Evolutionary conservation across 2,888 invertebrate genomes (phyloP).

Genomic region (Copidosoma aretas): DNA sequence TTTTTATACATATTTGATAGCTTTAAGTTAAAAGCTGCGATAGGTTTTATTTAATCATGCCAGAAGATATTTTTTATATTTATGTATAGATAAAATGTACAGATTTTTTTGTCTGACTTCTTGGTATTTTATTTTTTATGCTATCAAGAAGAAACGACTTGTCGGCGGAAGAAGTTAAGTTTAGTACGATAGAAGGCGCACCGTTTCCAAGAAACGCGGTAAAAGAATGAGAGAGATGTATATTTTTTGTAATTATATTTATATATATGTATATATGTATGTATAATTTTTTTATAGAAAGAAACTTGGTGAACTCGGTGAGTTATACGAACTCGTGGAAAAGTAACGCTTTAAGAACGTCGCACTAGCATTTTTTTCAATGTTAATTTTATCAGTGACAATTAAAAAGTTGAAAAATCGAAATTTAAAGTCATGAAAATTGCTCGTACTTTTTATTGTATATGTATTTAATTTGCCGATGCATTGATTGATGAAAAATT

Average conservation of each 20-base stretch:
- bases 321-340: slow-evolving; percentile 11
- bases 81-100: slow-evolving; percentile 31
- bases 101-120: slow-evolving; percentile 16
- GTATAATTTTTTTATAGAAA: slow-evolving; percentile 6
- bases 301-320: neutral
- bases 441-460: slow-evolving; percentile 14
- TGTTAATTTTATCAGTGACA: neutral
- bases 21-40: too few relatives aligned
- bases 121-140: slow-evolving; percentile 1
- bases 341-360: neutral
- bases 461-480: slow-evolving; percentile 2
- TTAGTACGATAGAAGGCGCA: slow-evolving; percentile 28
- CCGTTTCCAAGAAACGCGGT: slow-evolving; percentile 16
- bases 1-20: slow-evolving; percentile 45
- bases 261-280: too few relatives aligned
- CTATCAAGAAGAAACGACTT: slow-evolving; percentile 28
- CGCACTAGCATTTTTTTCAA: neutral
- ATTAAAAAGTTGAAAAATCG: slow-evolving; percentile 29
- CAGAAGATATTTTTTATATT: neutral
- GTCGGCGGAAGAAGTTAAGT: slow-evolving; percentile 30
- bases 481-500: too few relatives aligned
- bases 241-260: too few relatives aligned
- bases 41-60: too few relatives aligned
- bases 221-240: slow-evolving; percentile 19
- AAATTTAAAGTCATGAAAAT: slow-evolving; percentile 29